These are phyloP conservation scores for Pachliopta kotzebuea DNA, from an alignment of 2,888 invertebrate genomes.

Conservation along the genomic window DNA sequence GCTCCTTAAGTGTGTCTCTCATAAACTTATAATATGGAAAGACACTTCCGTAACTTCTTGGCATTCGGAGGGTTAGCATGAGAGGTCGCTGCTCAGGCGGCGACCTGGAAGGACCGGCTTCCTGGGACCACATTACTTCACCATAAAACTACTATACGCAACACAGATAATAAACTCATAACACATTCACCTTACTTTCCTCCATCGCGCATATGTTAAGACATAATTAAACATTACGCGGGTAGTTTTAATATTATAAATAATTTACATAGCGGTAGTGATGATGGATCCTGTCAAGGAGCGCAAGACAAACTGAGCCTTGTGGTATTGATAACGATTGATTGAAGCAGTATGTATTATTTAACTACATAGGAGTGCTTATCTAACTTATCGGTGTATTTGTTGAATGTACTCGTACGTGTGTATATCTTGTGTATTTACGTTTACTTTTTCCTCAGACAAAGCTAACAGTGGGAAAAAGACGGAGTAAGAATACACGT, in stretches of 20 bases:
- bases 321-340: conserved; percentile 62
- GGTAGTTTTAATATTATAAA: conserved; percentile 33
- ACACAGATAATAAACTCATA: conserved; percentile 38
- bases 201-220: conserved; percentile 5
- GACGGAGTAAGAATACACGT: background rate
- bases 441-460: conserved; percentile 19
- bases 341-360: conserved; percentile 54
- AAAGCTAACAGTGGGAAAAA: background rate
- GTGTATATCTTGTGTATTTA: conserved; percentile 33
- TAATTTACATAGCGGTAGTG: conserved; percentile 4
- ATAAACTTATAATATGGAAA: conserved; percentile 83
- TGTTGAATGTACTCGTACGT: conserved; percentile 45
- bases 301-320: conserved; percentile 41
- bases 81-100: conserved; percentile 61
- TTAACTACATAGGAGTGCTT: conserved; percentile 51
- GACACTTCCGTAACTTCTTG: conserved; percentile 82
- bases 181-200: conserved; percentile 22
- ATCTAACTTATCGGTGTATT: conserved; percentile 71
- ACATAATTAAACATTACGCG: conserved; percentile 25
- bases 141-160: conserved; percentile 46
- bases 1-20: conserved; percentile 66
- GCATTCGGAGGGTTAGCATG: conserved; percentile 61
- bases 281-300: conserved; percentile 13
- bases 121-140: conserved; percentile 47
- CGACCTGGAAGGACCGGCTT: conserved; percentile 50